Evolutionary conservation across 2,888 invertebrate genomes (phyloP), one percentile per base, ranked within the genome.

Genomic region (Halocaridina rubra): DNA sequence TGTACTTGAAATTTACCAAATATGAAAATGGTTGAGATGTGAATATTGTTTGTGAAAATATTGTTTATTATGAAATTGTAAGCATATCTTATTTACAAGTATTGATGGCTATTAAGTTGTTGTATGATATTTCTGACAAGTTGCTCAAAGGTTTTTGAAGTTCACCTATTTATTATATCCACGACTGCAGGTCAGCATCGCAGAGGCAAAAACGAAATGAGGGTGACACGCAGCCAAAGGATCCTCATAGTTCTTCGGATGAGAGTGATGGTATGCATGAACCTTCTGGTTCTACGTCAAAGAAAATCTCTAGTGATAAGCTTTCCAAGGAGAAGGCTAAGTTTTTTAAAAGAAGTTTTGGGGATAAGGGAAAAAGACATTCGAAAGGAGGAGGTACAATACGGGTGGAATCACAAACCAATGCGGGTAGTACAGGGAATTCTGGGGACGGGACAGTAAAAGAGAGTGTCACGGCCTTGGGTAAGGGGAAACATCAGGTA

Each of bases 241-340:
- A 86, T 19, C 24, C 72, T 24, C 76, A 46, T 57, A 86, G 86
- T 67, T 74, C 74, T 69, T 86, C 86, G 30, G 86, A 86, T 57
- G 86, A 86, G 53, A 82, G 82, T 80, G 86, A 86, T 32, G 86
- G 86, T 86, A 86, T 80, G 86, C 80, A 79, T 80, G 76, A 82
- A 69, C 82, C 79, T 4, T 59, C 69, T 84, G 79, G 76, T 53
- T 61, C 84, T n/a, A n/a, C n/a, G 53, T 81, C 84, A 76, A 84
- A 85, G 84, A 87, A 87, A 85, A 80, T 87, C 39, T 67, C 59
- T 91, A 93, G 94, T 91, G 95, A 95, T 91, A 93, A 93, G 91
- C 95, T 96, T 93, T 95, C 95, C 89, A 95, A 95, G 92, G 96
- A 96, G 93, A 96, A 96, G 91, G 95, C 95, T 92, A 95, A 95